Base-by-base conservation (phyloP, 92 coral and sea anemone genomes). In the Muricea muricata region DNA sequence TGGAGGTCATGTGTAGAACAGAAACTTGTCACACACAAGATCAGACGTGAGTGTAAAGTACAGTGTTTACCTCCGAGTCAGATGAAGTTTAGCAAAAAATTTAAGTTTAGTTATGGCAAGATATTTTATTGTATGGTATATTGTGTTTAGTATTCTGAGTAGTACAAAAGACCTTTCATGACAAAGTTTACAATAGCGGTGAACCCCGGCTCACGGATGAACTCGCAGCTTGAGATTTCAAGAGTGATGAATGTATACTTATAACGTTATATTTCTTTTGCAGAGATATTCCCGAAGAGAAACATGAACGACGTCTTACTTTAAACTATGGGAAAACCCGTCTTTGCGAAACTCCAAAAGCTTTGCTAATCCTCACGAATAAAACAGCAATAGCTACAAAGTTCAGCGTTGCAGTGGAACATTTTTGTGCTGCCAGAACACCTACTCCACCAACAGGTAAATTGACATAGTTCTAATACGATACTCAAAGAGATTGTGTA, bases 401-500 rank as follows among this genome's bases (percentile, higher is more conserved):
- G 25, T 97, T 86, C 78, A 79, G 83, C 68, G 52, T 97, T 24
- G 91, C 92, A 68, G 85, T 97, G 78, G 92, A 94, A 40, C 91
- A 92, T 79, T 97, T 97, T 41, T 87, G 65, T 46, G 97, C 99
- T 20, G 94, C 95, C 6, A 97, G 90, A 66, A 94, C 99, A 35
- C 98, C 98, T 4, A 92, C 99, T 21, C 98, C 99, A 13, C 98
- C 98, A 25, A 90, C 89, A 56, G 99, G 97, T 96, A 52, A 52
- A 52, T 52, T 52, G 60, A 89, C 17, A 69, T 8, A 3, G n/a
- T 65, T 34, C 31, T 11, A 11, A 35, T 21, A 46, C 37, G 8
- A 29, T 6, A 12, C 63, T 45, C 5, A 37, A 37, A 37, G 42
- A n/a, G n/a, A n/a, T n/a, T n/a, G n/a, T n/a, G n/a, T n/a, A n/a